Conservation (phyloP, 1,140 invertebrate genomes). For the Forficula auricularia region DNA sequence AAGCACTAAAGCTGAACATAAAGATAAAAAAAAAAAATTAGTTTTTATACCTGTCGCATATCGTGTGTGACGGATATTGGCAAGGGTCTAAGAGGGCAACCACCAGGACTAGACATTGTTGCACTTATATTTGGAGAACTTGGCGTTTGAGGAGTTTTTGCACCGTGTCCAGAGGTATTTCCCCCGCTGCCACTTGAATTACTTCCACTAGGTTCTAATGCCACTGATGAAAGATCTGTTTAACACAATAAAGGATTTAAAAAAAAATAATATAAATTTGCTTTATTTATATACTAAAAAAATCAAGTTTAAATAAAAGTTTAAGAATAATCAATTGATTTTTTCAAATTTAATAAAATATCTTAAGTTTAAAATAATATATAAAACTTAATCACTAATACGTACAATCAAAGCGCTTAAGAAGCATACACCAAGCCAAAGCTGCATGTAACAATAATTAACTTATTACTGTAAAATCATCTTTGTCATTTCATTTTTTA, state of each 20-base stretch:
- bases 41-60: slow-evolving; percentile 41
- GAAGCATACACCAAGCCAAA: slow-evolving; percentile 73
- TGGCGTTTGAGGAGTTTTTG: slow-evolving; percentile 15
- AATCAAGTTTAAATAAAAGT: no score
- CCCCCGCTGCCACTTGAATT: neutral
- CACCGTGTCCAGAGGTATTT: no score
- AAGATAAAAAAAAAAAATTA: no score
- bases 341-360: no score
- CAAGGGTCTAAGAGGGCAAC: slow-evolving; percentile 38
- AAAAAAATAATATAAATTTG: no score
- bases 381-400: slow-evolving; percentile 20
- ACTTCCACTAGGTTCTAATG: slow-evolving; percentile 32
- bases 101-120: neutral
- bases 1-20: no score
- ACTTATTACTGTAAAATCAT: no score
- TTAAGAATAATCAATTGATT: no score
- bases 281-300: no score
- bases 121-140: slow-evolving; percentile 2
- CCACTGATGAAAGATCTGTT: slow-evolving; percentile 60
- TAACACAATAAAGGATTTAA: slow-evolving; percentile 5
- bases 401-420: slow-evolving; percentile 77
- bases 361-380: no score
- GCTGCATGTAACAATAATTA: slow-evolving; percentile 38
- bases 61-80: slow-evolving; percentile 77
- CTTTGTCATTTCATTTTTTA: no score